phyloP scores from a whole-genome alignment of 1,140 invertebrate genomes.

The Ceratina japonica region DNA sequence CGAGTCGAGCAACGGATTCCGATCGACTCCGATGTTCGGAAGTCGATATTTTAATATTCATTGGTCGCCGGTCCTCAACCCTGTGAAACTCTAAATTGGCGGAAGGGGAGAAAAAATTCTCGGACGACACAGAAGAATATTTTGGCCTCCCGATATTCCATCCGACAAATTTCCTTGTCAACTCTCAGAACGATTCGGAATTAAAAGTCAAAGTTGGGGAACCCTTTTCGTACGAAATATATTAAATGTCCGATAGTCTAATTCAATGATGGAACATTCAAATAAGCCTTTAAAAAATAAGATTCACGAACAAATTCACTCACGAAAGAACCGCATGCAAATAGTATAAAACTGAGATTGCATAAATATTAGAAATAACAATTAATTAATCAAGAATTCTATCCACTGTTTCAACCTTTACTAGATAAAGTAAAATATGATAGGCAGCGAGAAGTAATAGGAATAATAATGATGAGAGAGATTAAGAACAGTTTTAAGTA shows the following conservation, averaged over 20 bases:
- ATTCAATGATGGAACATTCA: no score
- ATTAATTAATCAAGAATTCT: no score
- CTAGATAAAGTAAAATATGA: no score
- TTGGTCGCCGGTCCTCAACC: neutral
- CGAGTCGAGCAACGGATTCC: conserved; percentile 19
- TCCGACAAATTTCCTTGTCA: neutral
- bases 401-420: no score
- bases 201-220: neutral
- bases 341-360: no score
- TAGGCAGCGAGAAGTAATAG: no score
- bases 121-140: neutral
- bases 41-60: conserved; percentile 41
- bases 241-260: no score
- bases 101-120: neutral
- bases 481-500: neutral
- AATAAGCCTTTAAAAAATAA: no score
- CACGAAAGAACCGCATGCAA: no score
- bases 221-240: neutral
- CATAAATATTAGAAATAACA: no score
- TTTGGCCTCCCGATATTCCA: conserved; percentile 2
- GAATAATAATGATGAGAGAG: neutral
- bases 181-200: neutral
- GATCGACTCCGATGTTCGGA: neutral
- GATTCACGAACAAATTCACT: no score
- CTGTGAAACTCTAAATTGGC: neutral